Base-by-base conservation (phyloP, 2,797 vertebrate species). In the Tragopan temminckii region DNA sequence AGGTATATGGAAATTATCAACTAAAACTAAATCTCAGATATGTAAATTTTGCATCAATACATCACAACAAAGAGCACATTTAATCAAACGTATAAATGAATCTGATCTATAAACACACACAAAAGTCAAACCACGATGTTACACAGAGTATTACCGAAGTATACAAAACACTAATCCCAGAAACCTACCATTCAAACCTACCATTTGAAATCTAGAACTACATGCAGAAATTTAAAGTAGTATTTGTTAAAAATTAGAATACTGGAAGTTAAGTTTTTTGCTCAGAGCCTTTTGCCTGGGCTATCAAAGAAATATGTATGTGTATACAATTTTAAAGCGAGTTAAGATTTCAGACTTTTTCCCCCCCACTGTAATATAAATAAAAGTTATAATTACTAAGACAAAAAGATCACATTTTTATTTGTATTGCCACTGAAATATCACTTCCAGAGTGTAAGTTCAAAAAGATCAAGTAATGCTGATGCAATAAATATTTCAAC, bases 231-330 rank as follows among this genome's bases (percentile, higher is more conserved):
- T 18, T 62, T n/a, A 25, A 93, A 10, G 58, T 4, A 64, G 5
- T 1, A 15, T 45, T 90, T 48, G 20, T n/a, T 78, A 43, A 55
- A 83, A 74, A 31, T 42, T 13, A 35, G 20, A 69, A n/a, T 18
- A 18, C 1, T 20, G 27, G 8, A 59, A 72, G 45, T 58, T 25
- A 42, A 21, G 50, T 58, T 69, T 62, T 35, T 13, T 21, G 23
- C 19, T 11, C 43, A 85, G 46, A 82, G 40, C 10, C 11, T 93
- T 92, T 83, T 82, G 24, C 40, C 62, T 71, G 9, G 7, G 71
- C 13, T 55, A 72, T 7, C 9, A 8, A 12, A 69, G 40, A 46
- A 71, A 58, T 18, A 48, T 3, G 0, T 2, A 3, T 0, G 1
- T 0, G 1, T 23, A 14, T 9, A 6, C 23, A 35, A 36, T 21